phyloP scores from a whole-genome alignment of 2,888 invertebrate species.

The Pediacus dermestoides region DNA sequence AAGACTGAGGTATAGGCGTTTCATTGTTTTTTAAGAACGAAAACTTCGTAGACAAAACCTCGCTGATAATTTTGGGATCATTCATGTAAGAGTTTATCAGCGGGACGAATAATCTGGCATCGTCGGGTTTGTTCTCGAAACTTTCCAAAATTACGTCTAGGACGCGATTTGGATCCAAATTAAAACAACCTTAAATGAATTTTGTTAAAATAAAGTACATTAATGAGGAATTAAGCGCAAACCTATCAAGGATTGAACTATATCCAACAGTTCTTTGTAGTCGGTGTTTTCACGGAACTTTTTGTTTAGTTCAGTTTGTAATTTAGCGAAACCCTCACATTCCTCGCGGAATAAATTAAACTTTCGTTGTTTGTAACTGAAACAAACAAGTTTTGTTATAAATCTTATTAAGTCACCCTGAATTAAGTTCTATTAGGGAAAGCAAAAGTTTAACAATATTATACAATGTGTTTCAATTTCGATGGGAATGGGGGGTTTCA shows the following conservation, averaged over 20 bases:
- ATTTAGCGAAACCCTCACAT: conserved; percentile 97
- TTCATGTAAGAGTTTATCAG: conserved; percentile 85
- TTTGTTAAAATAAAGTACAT: no score
- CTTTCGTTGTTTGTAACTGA: conserved; percentile 97
- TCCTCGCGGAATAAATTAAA: conserved; percentile 98
- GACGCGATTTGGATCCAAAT: conserved; percentile 97
- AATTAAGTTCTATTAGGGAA: background rate
- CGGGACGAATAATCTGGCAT: conserved; percentile 79
- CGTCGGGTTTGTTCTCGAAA: conserved; percentile 83
- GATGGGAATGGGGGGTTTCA: no score
- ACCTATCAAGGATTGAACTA: conserved; percentile 91
- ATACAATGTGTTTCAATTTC: no score
- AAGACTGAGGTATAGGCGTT: conserved; percentile 70
- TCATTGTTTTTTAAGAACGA: conserved; percentile 65
- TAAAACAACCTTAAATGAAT: conserved; percentile 82
- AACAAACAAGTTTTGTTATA: no score
- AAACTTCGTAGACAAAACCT: conserved; percentile 93
- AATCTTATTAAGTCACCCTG: background rate
- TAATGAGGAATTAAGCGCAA: no score
- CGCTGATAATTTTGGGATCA: conserved; percentile 83
- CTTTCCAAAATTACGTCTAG: conserved; percentile 94
- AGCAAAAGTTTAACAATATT: no score
- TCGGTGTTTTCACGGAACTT: conserved; percentile 64
- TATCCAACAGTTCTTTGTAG: conserved; percentile 73
- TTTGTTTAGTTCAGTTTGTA: conserved; percentile 90